Evolutionary conservation across 2,113 vertebrate genomes (phyloP).

Genomic region (Passer montanus): DNA sequence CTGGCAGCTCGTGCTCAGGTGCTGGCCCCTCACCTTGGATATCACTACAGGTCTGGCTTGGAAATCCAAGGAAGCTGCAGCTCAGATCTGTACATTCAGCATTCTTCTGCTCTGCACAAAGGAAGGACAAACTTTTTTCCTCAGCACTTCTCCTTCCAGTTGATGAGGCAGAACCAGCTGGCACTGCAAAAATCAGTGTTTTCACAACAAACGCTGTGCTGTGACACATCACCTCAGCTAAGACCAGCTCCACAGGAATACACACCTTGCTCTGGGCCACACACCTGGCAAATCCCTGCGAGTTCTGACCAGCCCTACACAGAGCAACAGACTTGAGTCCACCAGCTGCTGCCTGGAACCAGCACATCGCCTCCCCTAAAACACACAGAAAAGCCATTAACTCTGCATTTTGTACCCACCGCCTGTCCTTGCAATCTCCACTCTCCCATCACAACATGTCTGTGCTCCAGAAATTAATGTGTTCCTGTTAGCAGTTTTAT

Average conservation of each 20-base stretch:
- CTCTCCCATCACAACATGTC: accelerated
- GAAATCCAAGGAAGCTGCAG: not conserved
- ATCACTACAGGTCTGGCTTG: not conserved
- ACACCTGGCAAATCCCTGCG: not conserved
- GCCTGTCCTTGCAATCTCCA: not conserved
- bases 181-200: not conserved
- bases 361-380: not conserved
- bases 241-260: not conserved
- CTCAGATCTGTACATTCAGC: not conserved
- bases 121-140: not conserved
- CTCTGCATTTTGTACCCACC: not conserved
- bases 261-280: not conserved
- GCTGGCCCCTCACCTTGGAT: not conserved
- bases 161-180: not conserved
- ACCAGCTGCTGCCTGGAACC: not conserved
- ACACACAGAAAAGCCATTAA: not conserved
- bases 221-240: not conserved
- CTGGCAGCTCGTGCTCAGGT: not conserved
- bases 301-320: not conserved
- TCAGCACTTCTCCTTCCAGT: not conserved
- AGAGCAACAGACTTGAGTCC: not conserved
- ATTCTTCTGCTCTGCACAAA: not conserved
- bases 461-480: accelerated
- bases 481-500: not conserved
- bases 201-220: not conserved